phyloP scores from a whole-genome alignment of 2,797 vertebrate genomes.

The Aldrovandia affinis region DNA sequence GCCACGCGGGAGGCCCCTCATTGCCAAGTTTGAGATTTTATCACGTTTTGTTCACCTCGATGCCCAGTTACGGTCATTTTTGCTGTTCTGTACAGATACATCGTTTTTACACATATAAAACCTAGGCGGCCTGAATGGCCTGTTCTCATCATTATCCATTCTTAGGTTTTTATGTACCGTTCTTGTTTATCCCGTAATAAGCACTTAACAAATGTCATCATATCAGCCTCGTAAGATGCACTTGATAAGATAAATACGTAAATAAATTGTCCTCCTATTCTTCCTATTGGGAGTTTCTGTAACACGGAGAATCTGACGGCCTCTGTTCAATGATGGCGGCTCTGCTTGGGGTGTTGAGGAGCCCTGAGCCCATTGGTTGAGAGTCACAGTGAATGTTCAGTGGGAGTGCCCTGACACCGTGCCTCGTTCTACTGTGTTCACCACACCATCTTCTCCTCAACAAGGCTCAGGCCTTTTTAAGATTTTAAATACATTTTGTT shows the following conservation, averaged over 20 bases:
- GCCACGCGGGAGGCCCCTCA: no score
- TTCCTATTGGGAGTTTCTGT: neutral
- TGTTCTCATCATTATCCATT: no score
- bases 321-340: neutral
- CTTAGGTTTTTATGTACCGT: no score
- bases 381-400: neutral
- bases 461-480: no score
- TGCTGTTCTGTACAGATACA: neutral
- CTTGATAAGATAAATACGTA: neutral
- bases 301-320: neutral
- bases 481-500: no score
- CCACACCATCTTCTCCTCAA: no score
- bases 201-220: no score
- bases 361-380: neutral
- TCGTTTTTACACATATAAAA: constrained; percentile 10
- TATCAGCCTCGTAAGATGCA: neutral
- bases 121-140: no score
- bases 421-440: no score
- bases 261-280: neutral
- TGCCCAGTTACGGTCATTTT: neutral
- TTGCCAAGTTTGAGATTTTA: constrained; percentile 12
- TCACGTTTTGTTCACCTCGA: neutral
- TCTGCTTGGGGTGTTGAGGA: neutral
- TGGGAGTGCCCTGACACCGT: no score
- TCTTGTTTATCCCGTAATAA: neutral